phyloP scores from a whole-genome alignment of 2,113 vertebrate genomes.

The Dermatemys mawii region DNA sequence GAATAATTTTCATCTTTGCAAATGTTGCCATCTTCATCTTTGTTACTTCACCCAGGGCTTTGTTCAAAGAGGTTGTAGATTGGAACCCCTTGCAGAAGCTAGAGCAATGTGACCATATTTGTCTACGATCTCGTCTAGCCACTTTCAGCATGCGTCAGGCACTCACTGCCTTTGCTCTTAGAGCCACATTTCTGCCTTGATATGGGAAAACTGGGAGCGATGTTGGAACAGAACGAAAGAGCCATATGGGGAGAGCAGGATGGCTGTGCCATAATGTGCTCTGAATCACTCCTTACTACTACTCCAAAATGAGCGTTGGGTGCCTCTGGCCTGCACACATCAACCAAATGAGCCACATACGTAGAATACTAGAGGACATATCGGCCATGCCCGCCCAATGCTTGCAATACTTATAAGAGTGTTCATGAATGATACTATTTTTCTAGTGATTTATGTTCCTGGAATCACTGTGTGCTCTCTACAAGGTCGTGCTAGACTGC shows the following conservation, averaged over 20 bases:
- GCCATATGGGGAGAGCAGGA: not conserved
- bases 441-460: not conserved
- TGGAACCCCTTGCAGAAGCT: not conserved
- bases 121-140: not conserved
- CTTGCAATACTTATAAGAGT: fast-evolving
- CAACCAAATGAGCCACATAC: not conserved
- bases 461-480: not conserved
- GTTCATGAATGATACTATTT: not conserved
- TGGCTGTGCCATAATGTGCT: not conserved
- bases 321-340: not conserved
- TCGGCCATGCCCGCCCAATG: not conserved
- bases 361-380: not conserved
- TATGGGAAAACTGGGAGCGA: not conserved
- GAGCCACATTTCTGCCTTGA: not conserved
- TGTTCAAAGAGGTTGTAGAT: not conserved
- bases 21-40: not conserved
- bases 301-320: not conserved
- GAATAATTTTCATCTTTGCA: not conserved
- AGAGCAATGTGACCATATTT: not conserved
- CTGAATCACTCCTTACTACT: not conserved
- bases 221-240: not conserved
- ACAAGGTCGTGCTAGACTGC: fast-evolving
- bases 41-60: not conserved
- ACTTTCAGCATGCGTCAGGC: not conserved
- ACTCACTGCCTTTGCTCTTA: not conserved